Evolutionary conservation across 2,113 vertebrate species (phyloP), one percentile per base, ranked within the genome.

Genomic region (Oplegnathus fasciatus): DNA sequence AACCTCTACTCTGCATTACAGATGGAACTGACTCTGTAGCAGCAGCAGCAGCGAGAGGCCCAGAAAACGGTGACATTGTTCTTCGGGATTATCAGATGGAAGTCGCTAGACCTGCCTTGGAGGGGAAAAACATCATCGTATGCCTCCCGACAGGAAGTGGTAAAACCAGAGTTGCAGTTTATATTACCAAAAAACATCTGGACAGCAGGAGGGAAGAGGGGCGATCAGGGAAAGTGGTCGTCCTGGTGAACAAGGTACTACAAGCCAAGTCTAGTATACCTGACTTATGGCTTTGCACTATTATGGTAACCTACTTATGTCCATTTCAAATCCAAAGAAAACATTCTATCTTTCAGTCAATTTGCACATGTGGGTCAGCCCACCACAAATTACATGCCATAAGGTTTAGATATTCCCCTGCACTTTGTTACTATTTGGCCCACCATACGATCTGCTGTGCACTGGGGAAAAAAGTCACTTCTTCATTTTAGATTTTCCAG

Each of bases 91-190:
- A 98, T 93, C 98, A 99, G 93, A 95, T 95, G 95, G 97, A 98
- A 71, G 97, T 98, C 10, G 97, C 98, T 44, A 88, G 83, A 52
- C 97, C 97, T 79, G 98, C 97, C 68, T 86, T 99, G 88, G 95
- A 97, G 82, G 98, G 97, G 72, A 96, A 98, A 91, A 99, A 99
- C 92, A 94, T 98, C 90, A 97, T 98, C 66, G 94, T 99, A 88
- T 99, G 98, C 94, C 97, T 99, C 67, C 98, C 98, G 2, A 99
- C 98, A 55, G 98, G 98, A 93, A 97, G 97, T 72, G 98, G 98
- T 89, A 99, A 99, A 96, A 99, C 98, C 83, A 95, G 98, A 90
- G 97, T 98, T 42, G 97, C 98, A 3, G 97, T 99, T 85, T 99
- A 98, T 86, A 96, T 99, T 94, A 96, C 98, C 65, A 96, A 96